Evolutionary conservation across 2,113 vertebrate genomes (phyloP), one percentile per base, ranked within the genome.

Genomic region (Progne subis): DNA sequence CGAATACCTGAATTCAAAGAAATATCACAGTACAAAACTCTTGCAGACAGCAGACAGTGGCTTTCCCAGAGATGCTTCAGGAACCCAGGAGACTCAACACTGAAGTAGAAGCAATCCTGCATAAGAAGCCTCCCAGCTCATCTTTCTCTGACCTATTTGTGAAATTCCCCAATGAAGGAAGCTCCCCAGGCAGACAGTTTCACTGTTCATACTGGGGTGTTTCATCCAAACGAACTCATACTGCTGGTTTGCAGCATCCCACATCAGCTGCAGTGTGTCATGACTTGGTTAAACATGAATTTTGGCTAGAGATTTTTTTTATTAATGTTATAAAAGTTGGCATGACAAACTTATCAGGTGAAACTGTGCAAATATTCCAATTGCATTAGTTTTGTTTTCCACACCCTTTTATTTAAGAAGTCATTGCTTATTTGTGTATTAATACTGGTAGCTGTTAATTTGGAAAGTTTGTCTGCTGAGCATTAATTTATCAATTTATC

Each of bases 71-170:
- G 43, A 88, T 64, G 29, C 47, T 77, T 55, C 75, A 57, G 47
- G 57, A 93, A 52, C 80, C 56, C 94, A 68, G 37, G 82, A 81
- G 88, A 71, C 47, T 63, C 43, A 74, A 67, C 18, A 53, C 25
- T 24, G 57, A 89, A 92, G 65, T 7, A 71, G 86, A 80, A 94
- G 77, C 49, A 72, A 46, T 84, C 29, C 49, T 91, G 44, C 53
- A 53, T 49, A 49, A 50, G 56, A 81, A 81, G 53, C 29, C 61
- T 82, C 65, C 8, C 41, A 94, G 69, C 86, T 76, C 64, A 47
- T 94, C 56, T 81, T 89, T 81, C 34, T 87, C 28, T 95, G 86
- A 95, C 92, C 86, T 84, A 79, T 88, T 95, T 94, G 57, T 69
- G 70, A 91, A 89, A 87, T 53, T 92, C 86, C 53, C 83, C 31